Evolutionary conservation across 2,888 invertebrate species (phyloP), one percentile per base, ranked within the genome.

Genomic region (Romanomermis culicivorax): DNA sequence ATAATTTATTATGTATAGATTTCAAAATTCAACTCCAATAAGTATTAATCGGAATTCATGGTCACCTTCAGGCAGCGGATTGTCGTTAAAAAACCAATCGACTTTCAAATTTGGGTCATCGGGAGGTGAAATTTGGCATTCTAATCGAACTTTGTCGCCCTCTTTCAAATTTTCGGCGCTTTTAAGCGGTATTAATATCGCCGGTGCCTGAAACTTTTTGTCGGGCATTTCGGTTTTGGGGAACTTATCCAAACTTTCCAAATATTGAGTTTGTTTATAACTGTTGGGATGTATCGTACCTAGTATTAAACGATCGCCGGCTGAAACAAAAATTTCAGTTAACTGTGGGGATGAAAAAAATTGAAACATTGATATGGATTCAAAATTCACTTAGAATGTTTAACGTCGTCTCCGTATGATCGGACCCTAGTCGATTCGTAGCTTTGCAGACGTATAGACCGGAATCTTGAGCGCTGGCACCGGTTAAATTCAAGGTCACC

Each of bases 401-500:
- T 81, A 89, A 84, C 24, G 87, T 85, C 61, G 89, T 89, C 43
- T 87, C 88, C 51, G 89, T 89, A 7, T 89, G 87, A 60, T 89
- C 89, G 75, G 88, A 88, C 59, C 91, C 91, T 54, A 88, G 77
- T 53, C 84, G 79, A 70, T 91, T 91, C 7, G 83, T 79, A 43
- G 88, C 89, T 66, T 86, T 79, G 70, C 88, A 88, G 79, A 87
- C 87, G 69, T 91, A 91, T 2, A 89, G 85, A 53, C 89, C 89
- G 72, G 85, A 80, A 69, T 91, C 89, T 71, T 87, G 85, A 64
- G 24, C 42, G 29, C 11, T 45, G n/a, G 53, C 29, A 11, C 26
- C 81, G 68, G 80, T 79, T 54, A 88, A 85, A 65, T 88, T 87
- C 62, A 55, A 25, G 20, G 25, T 27, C 3, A 54, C 54, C 27